Base-by-base conservation (phyloP, 2,888 invertebrate genomes). In the Euplagia quadripunctaria region DNA sequence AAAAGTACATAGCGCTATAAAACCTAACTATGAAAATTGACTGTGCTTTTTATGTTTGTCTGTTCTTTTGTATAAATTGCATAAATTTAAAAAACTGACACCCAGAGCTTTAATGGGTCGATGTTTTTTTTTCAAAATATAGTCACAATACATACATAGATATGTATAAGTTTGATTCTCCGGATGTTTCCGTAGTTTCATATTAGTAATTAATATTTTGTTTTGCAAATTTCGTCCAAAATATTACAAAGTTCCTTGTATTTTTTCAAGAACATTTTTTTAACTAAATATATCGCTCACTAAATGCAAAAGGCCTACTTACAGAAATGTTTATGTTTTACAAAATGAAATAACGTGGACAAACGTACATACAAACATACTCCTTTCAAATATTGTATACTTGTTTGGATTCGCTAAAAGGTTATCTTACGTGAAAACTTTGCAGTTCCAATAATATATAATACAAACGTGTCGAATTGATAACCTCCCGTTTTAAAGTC, bases 181-280 rank as follows among this genome's bases (percentile, higher is more conserved):
- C 1, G 20, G 11, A 58, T 20, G 11, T 11, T 58, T 20, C 20
- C 4, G 4, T 16, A 63, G 9, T 8, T 63, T 12, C 17, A 31
- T 16, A 41, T 3, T 42, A 51, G 6, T 66, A 17, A 52, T 31
- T 49, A n/a, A 66, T 42, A 41, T 16, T 16, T 16, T 55, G 14
- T 20, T 42, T 66, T 69, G 31, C n/a, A 63, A 20, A 68, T 61
- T 72, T 69, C 68, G 46, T 72, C 72, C 72, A 72, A 68, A 72
- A 72, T 68, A 72, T 64, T 68, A 14, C n/a, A 42, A 68, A 72
- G 31, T 20, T 64, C 52, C 72, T 68, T 31, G 14, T n/a, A 16
- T 16, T 20, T 31, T 31, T 55, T 16, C 31, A 16, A 49, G 14
- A 31, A 61, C 20, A 61, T 31, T 2, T 51, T 51, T 14, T 14